Evolutionary conservation across 2,797 vertebrate species (phyloP), one percentile per base, ranked within the genome.

Genomic region (Helostoma temminkii): DNA sequence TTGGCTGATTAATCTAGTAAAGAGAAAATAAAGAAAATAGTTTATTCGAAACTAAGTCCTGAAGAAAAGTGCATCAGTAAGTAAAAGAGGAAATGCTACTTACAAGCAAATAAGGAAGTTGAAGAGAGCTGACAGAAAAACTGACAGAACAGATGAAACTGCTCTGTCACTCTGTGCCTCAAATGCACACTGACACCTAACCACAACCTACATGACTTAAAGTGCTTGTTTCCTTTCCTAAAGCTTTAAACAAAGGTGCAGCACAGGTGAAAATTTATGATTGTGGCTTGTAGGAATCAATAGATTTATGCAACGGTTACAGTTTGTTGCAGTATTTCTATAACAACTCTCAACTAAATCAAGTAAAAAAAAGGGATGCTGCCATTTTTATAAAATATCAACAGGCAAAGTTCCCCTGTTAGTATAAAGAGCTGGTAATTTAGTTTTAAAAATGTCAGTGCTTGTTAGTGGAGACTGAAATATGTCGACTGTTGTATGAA

Each of bases 51-150:
- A 45, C 53, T 47, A 50, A 47, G 42, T 1, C 5, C 28, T 18
- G 18, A 72, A 64, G 72, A 64, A 24, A 46, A 78, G 12, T 30
- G 12, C 58, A 61, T 45, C 53, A 34, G 60, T 4, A 3, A 0
- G 24, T 6, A 15, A 90, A 93, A 91, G 90, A 92, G 92, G 92
- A 92, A 93, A 89, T 10, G 3, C 19, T 19, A 18, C 61, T 63
- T 5, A 9, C 1, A 19, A 22, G 32, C 41, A 59, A 88, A 92
- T 63, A 39, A 90, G 91, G 89, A 93, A 92, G 89, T 90, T 25
- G 63, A 88, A 62, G 46, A 63, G 73, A 49, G 77, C 67, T 8
- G 34, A 67, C 74, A 82, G 82, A 88, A 80, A 79, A 76, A 80
- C 71, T 76, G 80, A 87, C 69, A 77, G 46, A 14, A 48, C 66